Percentiles rank a stretch among this genome's conserved stretches.
Conservation (phyloP, 2,888 invertebrate species). For the Eilema sororculum region DNA sequence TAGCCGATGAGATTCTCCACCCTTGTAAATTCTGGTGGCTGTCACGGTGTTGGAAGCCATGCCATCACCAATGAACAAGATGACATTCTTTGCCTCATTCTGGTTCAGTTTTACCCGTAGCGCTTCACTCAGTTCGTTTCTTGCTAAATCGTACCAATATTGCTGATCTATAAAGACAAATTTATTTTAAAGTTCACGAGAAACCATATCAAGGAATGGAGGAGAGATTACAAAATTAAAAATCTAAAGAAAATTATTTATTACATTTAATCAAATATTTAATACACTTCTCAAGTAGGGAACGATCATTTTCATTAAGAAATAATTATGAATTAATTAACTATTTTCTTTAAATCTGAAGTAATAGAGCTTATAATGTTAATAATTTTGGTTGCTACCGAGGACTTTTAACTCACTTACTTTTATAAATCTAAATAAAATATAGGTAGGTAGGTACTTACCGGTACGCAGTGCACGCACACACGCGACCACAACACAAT, state of each 20-base stretch:
- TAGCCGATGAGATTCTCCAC: constrained; percentile 91
- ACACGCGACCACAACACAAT: neutral
- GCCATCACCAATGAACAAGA: constrained; percentile 96
- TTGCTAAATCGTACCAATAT: constrained; percentile 82
- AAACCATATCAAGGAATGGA: no score
- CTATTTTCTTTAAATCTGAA: no score
- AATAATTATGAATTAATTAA: no score
- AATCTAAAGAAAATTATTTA: no score
- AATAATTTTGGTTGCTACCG: no score
- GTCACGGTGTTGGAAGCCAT: constrained; percentile 96
- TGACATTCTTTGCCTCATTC: constrained; percentile 92
- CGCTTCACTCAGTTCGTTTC: constrained; percentile 85
- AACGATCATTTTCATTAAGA: no score
- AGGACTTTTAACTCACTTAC: no score
- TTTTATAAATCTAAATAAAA: neutral
- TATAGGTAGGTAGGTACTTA: neutral
- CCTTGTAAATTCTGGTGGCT: constrained; percentile 92
- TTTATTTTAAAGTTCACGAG: no score
- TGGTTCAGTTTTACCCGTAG: constrained; percentile 87
- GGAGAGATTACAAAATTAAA: no score
- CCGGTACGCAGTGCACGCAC: constrained; percentile 4
- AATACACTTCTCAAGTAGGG: no score
- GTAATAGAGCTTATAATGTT: no score
- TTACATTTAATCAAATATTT: no score
- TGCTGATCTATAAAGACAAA: constrained; percentile 41